Conservation (phyloP, 1,140 invertebrate genomes). For the Drosophila auraria region DNA sequence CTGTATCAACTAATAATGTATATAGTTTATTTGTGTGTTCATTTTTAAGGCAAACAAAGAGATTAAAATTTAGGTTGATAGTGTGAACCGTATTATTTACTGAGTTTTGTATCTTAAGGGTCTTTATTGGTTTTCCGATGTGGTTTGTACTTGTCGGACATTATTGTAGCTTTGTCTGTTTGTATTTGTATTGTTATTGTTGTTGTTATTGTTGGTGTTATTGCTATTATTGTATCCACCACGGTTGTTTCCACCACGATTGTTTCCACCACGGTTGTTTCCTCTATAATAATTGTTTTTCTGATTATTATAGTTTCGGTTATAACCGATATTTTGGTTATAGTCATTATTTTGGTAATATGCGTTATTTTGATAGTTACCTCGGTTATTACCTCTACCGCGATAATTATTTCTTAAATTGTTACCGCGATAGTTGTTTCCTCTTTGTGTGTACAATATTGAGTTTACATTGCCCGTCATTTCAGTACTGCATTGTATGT, state of each 20-base stretch:
- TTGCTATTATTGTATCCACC: not conserved
- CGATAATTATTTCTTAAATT: not conserved
- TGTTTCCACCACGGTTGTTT: conserved; percentile 8
- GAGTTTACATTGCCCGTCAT: not conserved
- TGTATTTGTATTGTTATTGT: no score
- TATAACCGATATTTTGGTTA: not conserved
- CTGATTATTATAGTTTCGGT: not conserved
- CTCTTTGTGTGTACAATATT: not conserved
- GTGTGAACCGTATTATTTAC: no score
- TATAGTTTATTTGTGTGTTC: not conserved
- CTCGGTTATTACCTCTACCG: conserved; percentile 3
- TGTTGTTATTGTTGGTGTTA: no score
- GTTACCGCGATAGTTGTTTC: conserved; percentile 2
- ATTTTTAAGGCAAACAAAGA: not conserved
- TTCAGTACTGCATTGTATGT: conserved; percentile 1
- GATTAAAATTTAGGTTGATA: no score
- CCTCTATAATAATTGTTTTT: not conserved
- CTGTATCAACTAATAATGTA: not conserved
- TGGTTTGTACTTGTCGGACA: no score
- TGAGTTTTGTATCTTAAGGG: no score
- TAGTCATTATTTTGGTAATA: no score
- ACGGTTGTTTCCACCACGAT: conserved; percentile 5
- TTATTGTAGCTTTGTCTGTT: no score
- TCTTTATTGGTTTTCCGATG: no score
- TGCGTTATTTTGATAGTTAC: not conserved